Evolutionary conservation across 1,140 invertebrate species (phyloP), one percentile per base, ranked within the genome.

Genomic region (Idris sp.): DNA sequence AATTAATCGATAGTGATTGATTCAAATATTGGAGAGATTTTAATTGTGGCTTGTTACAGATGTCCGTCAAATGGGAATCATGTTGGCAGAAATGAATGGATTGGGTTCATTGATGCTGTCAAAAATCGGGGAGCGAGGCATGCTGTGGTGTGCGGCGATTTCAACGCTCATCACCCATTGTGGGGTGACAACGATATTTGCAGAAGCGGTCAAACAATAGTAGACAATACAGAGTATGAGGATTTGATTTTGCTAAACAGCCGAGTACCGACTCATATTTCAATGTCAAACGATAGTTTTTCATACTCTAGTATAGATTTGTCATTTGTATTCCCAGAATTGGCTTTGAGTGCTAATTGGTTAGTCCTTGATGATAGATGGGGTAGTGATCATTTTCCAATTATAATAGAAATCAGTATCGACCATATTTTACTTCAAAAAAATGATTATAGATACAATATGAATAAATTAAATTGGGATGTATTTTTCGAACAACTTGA

Each of bases 341-440:
- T 38, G 19, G 15, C 13, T 6, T 11, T 58, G 10, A 28, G 19
- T 1, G 16, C 19, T n/a, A 18, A 67, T 67, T 38, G 75, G 64
- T 0, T 1, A 6, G 64, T 68, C 8, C 7, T 51, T 5, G 58
- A 73, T 0, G 69, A 71, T 30, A 18, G 43, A 7, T 77, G 65
- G 69, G 46, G 59, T 7, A 74, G 75, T 51, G 69, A 77, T 33
- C 61, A 62, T 38, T 76, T 54, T 6, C 54, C 61, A 0, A 61
- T 76, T 6, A 7, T 38, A 0, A 67, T 72, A 18, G 67, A 65
- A 28, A n/a, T 72, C 0, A 58, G 48, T 25, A 25, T 26, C 14
- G 8, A 44, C 9, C 22, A 30, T 1, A 16, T 5, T 11, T 13
- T 49, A 13, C n/a, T 6, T n/a, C 1, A 51, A 26, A 73, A 28